Conservation (phyloP, 2,888 invertebrate species). For the Eledona agricola region DNA sequence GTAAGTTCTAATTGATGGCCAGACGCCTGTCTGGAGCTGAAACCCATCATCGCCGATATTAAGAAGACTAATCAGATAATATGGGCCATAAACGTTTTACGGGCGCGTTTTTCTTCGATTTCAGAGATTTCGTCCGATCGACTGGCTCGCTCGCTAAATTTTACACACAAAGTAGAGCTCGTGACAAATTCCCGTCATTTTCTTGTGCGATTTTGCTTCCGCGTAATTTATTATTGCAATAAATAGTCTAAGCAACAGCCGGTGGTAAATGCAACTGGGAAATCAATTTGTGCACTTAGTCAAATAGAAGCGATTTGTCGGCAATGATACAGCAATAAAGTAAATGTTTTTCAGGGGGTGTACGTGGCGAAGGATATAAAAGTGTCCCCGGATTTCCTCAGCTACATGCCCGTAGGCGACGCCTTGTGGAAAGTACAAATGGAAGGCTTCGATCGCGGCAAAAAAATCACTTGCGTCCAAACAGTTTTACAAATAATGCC, state of each 20-base stretch:
- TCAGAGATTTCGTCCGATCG: slow-evolving; percentile 6
- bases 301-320: slow-evolving; percentile 40
- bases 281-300: slow-evolving; percentile 36
- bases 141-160: slow-evolving; percentile 14
- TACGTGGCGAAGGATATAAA: slow-evolving; percentile 43
- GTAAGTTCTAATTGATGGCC: slow-evolving; percentile 42
- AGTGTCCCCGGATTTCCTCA: slow-evolving; percentile 42
- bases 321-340: slow-evolving; percentile 1
- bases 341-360: slow-evolving; percentile 46
- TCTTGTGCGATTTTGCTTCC: slow-evolving; percentile 2
- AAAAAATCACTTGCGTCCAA: slow-evolving; percentile 45
- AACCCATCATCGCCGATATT: slow-evolving; percentile 18
- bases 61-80: slow-evolving; percentile 28
- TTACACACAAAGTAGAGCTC: slow-evolving; percentile 6
- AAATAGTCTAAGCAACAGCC: slow-evolving; percentile 10
- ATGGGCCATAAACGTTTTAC: slow-evolving; percentile 24
- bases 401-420: slow-evolving; percentile 47
- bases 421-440: slow-evolving; percentile 51
- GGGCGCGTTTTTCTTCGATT: slow-evolving; percentile 18
- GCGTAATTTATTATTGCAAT: slow-evolving; percentile 5
- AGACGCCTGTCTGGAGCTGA: slow-evolving; percentile 25
- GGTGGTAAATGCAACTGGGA: slow-evolving; percentile 8
- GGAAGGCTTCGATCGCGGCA: slow-evolving; percentile 44
- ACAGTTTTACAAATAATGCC: slow-evolving; percentile 43
- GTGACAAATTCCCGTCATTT: slow-evolving; percentile 14